Conservation (phyloP, 2,797 vertebrate genomes). For the Diplodus sargus region DNA sequence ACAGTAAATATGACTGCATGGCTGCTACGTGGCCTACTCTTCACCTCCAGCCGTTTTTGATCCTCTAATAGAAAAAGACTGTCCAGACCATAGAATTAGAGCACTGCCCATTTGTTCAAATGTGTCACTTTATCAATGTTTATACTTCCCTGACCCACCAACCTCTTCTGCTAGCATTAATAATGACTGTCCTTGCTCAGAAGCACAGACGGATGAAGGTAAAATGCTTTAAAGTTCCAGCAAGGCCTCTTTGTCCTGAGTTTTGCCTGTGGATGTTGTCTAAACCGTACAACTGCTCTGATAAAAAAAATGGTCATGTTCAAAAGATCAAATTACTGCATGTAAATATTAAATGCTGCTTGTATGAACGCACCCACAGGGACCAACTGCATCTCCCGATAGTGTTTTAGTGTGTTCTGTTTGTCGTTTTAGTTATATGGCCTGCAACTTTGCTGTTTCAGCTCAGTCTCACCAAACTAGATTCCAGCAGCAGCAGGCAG, state of each 20-base stretch:
- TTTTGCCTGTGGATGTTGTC: neutral
- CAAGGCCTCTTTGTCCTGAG: neutral
- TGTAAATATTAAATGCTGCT: too few species aligned
- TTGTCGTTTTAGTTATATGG: too few species aligned
- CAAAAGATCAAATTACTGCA: too few species aligned
- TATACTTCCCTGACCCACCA: neutral
- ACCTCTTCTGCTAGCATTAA: neutral
- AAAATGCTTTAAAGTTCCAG: too few species aligned
- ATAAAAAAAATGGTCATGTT: too few species aligned
- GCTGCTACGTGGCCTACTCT: slow-evolving; percentile 16
- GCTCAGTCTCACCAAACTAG: too few species aligned
- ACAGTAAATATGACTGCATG: slow-evolving; percentile 23
- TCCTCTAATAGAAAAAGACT: neutral
- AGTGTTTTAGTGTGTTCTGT: too few species aligned
- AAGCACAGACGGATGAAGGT: neutral
- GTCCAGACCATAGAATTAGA: neutral
- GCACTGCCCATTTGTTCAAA: neutral
- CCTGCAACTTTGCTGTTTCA: too few species aligned
- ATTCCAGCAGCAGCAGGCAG: too few species aligned
- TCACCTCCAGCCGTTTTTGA: neutral
- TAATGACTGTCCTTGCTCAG: neutral
- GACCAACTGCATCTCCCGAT: too few species aligned
- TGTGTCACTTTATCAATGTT: neutral
- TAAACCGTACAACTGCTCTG: neutral
- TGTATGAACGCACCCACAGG: too few species aligned